Base-by-base conservation (phyloP, 2,797 vertebrate genomes). In the Acanthornis magna region DNA sequence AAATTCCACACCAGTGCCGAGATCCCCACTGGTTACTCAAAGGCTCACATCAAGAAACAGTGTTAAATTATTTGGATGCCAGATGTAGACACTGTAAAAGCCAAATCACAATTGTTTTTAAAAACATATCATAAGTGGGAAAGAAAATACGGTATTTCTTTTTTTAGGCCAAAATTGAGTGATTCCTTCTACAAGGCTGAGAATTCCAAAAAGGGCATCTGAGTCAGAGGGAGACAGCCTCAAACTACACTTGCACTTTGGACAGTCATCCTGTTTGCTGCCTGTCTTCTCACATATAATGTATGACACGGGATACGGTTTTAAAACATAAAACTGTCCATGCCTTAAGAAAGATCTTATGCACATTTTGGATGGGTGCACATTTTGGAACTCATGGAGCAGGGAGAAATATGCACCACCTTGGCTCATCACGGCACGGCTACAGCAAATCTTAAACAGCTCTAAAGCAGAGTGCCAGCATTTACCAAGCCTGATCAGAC, bases 11-110 rank as follows among this genome's bases (percentile, higher is more conserved):
- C 48, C 4, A 2, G 32, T 27, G 32, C 40, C 5, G 43, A 88
- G 73, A 86, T 89, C 51, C 70, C 66, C 79, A 32, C 1, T 53
- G 79, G 71, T 72, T 88, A 84, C 55, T 67, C 40, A 2, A 82
- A 83, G n/a, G 63, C n/a, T 75, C 58, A 72, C 36, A 95, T 68
- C 22, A 94, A 92, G 25, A 68, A 22, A 66, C 25, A 77, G 29
- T 18, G 25, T 73, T 67, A 74, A 77, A 62, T 54, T 70, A 73
- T 88, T 85, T 30, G 27, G 18, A 79, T 36, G 19, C 42, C 45
- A 79, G n/a, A 85, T 26, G 13, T 42, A 86, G 80, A 53, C 67
- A 54, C 34, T 32, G 29, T 43, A 66, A 89, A 93, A 93, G 40
- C 10, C 29, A 72, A 74, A 86, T 53, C 16, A 70, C 21, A 91